Evolutionary conservation across 1,140 invertebrate species (phyloP).

Genomic region (Helicoverpa armigera): DNA sequence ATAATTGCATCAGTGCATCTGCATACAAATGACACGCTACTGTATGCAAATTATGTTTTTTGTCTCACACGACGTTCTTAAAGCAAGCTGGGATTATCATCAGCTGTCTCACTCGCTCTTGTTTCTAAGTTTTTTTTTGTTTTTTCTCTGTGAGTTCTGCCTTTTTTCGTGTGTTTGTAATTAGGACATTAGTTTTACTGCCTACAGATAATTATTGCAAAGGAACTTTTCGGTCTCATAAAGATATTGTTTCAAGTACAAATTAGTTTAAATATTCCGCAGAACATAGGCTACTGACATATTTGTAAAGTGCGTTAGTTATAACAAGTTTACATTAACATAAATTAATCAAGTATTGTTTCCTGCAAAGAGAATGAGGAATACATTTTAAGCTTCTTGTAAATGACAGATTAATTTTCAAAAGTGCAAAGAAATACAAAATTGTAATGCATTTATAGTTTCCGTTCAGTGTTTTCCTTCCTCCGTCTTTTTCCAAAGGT

Average conservation of each 20-base stretch:
- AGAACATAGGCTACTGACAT: neutral
- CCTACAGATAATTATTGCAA: no score
- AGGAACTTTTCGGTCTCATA: no score
- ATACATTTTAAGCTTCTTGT: neutral
- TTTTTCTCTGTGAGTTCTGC: neutral
- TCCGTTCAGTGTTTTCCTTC: no score
- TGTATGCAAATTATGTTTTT: conserved; percentile 31
- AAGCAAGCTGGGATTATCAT: neutral
- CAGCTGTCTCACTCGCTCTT: neutral
- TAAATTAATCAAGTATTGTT: conserved; percentile 2
- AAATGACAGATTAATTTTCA: neutral
- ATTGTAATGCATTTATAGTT: no score
- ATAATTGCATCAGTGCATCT: conserved; percentile 40
- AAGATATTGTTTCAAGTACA: no score
- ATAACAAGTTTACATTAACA: conserved; percentile 14
- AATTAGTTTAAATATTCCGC: no score
- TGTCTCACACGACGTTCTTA: conserved; percentile 1
- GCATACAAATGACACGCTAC: conserved; percentile 32
- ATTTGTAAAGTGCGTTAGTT: conserved; percentile 5
- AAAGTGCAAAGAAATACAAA: no score
- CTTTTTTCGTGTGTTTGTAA: no score
- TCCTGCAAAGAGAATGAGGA: no score
- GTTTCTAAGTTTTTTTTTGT: no score
- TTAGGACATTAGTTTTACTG: no score
- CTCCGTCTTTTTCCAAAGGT: no score